phyloP scores from a whole-genome alignment of 2,113 vertebrate species.

The Nyctereutes procyonoides region DNA sequence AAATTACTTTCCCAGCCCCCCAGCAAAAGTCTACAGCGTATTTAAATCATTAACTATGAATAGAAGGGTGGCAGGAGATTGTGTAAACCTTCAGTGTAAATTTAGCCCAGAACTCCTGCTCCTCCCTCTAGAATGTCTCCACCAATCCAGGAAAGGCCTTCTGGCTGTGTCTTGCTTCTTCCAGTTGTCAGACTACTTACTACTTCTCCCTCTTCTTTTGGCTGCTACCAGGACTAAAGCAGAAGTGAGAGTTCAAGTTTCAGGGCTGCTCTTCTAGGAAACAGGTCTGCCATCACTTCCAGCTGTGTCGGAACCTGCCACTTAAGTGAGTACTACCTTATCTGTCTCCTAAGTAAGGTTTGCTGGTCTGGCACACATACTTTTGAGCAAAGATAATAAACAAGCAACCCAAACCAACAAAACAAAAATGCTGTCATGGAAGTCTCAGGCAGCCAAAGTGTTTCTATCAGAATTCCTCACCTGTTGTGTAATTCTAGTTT shows the following conservation, averaged over 20 bases:
- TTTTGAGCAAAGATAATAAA: slow-evolving; percentile 15
- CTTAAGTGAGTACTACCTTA: slow-evolving; percentile 56
- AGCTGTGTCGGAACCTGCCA: background rate
- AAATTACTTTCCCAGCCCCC: background rate
- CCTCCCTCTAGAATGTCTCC: slow-evolving; percentile 49
- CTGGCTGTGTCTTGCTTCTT: background rate
- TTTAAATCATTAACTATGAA: background rate
- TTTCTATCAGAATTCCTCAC: background rate
- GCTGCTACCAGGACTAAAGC: background rate
- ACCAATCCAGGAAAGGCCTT: slow-evolving; percentile 52
- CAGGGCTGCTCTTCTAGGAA: background rate
- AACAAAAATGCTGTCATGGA: background rate
- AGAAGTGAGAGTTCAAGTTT: background rate
- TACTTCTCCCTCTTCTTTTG: background rate
- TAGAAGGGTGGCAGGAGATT: background rate
- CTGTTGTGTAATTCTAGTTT: background rate
- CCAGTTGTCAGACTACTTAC: background rate
- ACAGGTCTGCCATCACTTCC: background rate
- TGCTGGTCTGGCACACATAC: background rate
- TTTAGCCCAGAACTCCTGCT: background rate
- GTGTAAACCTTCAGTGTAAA: background rate
- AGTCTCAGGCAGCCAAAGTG: background rate
- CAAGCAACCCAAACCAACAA: background rate
- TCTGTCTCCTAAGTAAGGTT: background rate
- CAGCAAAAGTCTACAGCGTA: background rate